These are phyloP conservation scores for Rhinolophus sinicus DNA, from an alignment of 2,113 vertebrate genomes.

Conservation along the genomic window DNA sequence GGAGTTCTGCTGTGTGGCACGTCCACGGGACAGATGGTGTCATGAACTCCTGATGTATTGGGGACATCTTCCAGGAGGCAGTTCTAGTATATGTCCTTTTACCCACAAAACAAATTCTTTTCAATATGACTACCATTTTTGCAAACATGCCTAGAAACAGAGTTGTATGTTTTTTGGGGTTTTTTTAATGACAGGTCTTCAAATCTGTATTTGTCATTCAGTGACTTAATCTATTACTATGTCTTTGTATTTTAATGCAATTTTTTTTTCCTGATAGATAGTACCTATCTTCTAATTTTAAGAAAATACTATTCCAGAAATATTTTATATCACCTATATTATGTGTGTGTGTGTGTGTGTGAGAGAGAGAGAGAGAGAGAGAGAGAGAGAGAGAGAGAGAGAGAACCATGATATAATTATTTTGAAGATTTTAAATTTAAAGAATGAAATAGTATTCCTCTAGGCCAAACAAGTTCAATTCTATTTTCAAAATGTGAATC, in stretches of 20 bases:
- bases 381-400: too few species aligned
- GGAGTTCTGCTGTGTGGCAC: neutral
- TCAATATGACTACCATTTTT: neutral
- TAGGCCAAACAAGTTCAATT: neutral
- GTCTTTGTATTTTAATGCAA: neutral
- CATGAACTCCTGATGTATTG: neutral
- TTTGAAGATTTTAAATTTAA: neutral
- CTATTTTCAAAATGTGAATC: neutral
- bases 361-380: too few species aligned
- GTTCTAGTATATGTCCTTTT: neutral
- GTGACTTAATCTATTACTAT: neutral
- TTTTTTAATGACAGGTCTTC: neutral
- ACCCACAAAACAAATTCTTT: neutral
- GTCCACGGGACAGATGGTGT: accelerated
- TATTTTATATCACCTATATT: neutral
- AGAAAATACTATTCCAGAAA: neutral
- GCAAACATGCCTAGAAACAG: neutral
- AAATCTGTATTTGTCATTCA: neutral
- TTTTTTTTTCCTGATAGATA: neutral
- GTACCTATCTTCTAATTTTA: neutral
- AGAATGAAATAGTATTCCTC: neutral
- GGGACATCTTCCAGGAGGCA: too few species aligned
- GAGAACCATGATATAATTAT: neutral
- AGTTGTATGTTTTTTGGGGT: neutral
- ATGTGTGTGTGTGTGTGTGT: neutral